Evolutionary conservation across 64 coral and sea anemone species (phyloP).

Genomic region (Astreopora myriophthalma): DNA sequence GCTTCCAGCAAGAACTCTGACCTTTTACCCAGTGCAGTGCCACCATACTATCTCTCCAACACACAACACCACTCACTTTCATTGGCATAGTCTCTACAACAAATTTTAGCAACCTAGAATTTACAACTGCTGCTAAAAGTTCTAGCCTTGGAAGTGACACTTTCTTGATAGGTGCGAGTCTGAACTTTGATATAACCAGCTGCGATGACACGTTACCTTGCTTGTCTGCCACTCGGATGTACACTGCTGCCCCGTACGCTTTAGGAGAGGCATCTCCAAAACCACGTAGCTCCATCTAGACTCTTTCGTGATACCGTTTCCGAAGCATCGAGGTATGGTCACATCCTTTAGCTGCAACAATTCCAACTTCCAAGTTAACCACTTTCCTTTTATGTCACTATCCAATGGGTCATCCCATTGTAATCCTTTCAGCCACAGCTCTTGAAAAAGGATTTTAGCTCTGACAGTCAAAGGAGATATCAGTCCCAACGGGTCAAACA

Average conservation of each 20-base stretch:
- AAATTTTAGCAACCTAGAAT: slow-evolving; percentile 24
- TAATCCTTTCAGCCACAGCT: no score
- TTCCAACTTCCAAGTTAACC: no score
- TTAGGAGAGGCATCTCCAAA: no score
- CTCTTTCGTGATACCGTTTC: not conserved
- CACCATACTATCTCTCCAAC: slow-evolving; percentile 36
- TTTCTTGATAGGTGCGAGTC: slow-evolving; percentile 47
- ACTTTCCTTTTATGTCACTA: no score
- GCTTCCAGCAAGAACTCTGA: slow-evolving; percentile 28
- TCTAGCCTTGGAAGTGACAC: slow-evolving; percentile 61
- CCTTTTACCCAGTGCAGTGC: slow-evolving; percentile 42
- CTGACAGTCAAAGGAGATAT: slow-evolving; percentile 15
- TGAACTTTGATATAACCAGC: slow-evolving; percentile 40
- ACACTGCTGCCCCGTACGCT: no score
- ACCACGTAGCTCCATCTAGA: slow-evolving; percentile 42
- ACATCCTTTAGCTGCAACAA: no score
- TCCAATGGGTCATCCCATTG: no score
- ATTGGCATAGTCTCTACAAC: slow-evolving; percentile 24
- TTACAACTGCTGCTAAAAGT: slow-evolving; percentile 54
- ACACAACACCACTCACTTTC: not conserved
- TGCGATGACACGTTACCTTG: not conserved
- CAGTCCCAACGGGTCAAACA: slow-evolving; percentile 42
- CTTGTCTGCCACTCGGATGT: not conserved
- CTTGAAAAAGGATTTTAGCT: not conserved
- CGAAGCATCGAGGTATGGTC: no score